Evolutionary conservation across 2,113 vertebrate genomes (phyloP), one percentile per base, ranked within the genome.

Genomic region (Cheilinus undulatus): DNA sequence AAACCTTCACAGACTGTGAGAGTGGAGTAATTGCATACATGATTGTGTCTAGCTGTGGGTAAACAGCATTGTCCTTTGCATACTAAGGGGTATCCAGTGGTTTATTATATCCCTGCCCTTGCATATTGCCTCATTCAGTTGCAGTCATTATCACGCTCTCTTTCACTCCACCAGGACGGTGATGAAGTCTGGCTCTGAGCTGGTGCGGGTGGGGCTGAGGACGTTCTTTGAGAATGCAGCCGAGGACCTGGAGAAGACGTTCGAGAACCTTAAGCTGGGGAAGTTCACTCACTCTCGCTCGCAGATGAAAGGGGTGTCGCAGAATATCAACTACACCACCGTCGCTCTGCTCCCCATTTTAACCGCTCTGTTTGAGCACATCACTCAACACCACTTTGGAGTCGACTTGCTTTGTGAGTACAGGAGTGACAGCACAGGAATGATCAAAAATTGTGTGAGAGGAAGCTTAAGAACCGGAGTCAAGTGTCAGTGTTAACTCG

Each of bases 271-370:
- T 87, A 98, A 99, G 86, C 94, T 97, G 59, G 98, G 97, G 68
- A 98, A 99, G 92, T 99, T 99, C 87, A 97, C 97, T 8, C 98
- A 99, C 86, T 98, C 97, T 5, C 94, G 97, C 85, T 98, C 96
- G 0, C 98, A 99, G 93, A 97, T 99, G 71, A 99, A 97, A 89
- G 97, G 97, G 5, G 97, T 98, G 69, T 99, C 97, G 15, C 98
- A 99, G 92, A 99, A 99, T 77, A 99, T 99, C 78, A 99, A 99
- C 92, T 99, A 99, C 63, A 99, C 97, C 78, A 99, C 97, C 0
- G 97, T 93, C 48, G 98, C 97, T 5, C 93, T 99, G 85, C 93
- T 99, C 61, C 98, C 98, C 28, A 95, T 99, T 73, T 91, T 99
- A 56, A 99, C 97, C 0, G 98, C 98, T 61, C 94, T 99, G 88